These are phyloP conservation scores for Piaya cayana DNA, from an alignment of 2,113 vertebrate species.

Conservation along the genomic window DNA sequence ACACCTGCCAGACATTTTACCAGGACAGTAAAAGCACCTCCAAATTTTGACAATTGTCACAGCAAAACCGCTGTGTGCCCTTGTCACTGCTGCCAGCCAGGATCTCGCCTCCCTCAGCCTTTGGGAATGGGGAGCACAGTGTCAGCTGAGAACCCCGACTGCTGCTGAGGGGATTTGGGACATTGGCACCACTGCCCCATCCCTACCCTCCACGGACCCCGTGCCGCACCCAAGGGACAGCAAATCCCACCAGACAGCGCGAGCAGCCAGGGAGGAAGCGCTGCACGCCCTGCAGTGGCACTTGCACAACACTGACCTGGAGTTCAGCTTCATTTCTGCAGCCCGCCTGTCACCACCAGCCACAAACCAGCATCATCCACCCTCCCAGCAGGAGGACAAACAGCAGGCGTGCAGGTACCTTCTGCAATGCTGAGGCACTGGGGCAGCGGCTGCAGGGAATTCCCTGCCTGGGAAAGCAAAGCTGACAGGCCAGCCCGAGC, in stretches of 20 bases:
- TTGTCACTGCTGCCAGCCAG: background rate
- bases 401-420: too few relatives aligned
- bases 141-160: accelerated
- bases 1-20: too few relatives aligned
- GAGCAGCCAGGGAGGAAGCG: background rate
- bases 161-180: background rate
- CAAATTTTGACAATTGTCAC: background rate
- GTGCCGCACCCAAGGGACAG: accelerated
- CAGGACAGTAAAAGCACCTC: background rate
- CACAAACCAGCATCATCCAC: background rate
- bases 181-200: background rate
- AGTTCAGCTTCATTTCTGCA: background rate
- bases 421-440: accelerated
- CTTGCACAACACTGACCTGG: background rate
- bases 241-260: accelerated
- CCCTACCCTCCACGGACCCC: accelerated
- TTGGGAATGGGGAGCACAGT: background rate
- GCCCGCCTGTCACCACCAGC: background rate
- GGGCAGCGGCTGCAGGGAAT: accelerated
- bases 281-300: background rate
- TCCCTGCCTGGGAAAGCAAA: background rate
- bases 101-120: background rate
- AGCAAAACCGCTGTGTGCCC: background rate
- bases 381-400: background rate
- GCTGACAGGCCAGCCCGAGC: background rate